A percentile compares a stretch with the other conserved stretches of the same genome.
phyloP scores from a whole-genome alignment of 2,797 vertebrate genomes.

The Alosa sapidissima region DNA sequence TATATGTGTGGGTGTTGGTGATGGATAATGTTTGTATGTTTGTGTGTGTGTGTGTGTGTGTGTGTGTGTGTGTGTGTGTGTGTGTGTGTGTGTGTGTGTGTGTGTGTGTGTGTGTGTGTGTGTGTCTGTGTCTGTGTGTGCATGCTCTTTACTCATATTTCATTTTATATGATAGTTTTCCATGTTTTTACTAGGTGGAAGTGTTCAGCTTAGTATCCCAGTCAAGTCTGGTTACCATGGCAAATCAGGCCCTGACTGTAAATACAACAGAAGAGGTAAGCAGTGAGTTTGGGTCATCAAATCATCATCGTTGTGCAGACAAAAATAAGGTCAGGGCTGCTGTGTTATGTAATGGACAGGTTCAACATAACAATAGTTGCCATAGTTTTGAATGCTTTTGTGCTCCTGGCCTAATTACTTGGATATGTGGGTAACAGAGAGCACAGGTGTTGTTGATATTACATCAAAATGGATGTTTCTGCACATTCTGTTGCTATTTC shows the following conservation, averaged over 20 bases:
- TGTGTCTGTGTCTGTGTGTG: background rate
- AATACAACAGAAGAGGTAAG: conserved; percentile 73
- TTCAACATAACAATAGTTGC: no score
- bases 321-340: no score
- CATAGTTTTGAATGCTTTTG: no score
- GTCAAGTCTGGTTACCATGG: conserved; percentile 74
- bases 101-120: background rate
- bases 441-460: no score
- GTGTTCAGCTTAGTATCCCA: conserved; percentile 75
- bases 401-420: no score
- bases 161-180: conserved; percentile 3
- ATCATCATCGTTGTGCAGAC: no score
- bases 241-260: conserved; percentile 82
- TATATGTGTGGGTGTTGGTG: background rate
- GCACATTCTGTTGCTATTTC: no score
- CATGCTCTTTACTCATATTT: background rate
- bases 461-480: no score
- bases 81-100: background rate
- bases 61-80: background rate
- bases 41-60: background rate
- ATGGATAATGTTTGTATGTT: no score
- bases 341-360: no score
- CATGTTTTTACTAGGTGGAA: conserved; percentile 76
- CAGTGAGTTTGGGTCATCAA: background rate
- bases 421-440: no score